Evolutionary conservation across 64 coral and sea anemone genomes (phyloP), one percentile per base, ranked within the genome.

Genomic region (Porites lutea): DNA sequence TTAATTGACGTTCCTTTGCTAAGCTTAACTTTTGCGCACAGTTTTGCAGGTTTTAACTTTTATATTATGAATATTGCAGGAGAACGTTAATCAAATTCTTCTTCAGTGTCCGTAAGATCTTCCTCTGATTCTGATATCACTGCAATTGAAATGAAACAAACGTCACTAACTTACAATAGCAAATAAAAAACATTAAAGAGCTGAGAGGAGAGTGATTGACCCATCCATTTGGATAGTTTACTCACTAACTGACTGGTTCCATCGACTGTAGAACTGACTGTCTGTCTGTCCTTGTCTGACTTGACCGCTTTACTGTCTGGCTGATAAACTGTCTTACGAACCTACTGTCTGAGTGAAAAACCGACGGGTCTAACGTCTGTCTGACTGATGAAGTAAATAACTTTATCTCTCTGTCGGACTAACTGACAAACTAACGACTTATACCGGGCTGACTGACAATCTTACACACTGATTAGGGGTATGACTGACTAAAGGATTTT

Each of bases 51-150:
- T 37, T 37, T 37, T 37, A 37, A 37, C 27, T 37, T 37, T 37
- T 37, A 37, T 37, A 37, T 37, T 37, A 37, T 37, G 27, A 37
- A 37, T 37, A 37, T 37, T 37, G 27, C 0, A 37, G 27, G 27
- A 74, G 13, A 74, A 13, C 52, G 49, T 19, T 23, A 49, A 84
- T 68, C 64, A 51, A 22, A 68, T 48, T 92, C 90, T 2, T 86
- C 81, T 46, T 83, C 90, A 20, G 6, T 86, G 27, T 78, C 90
- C 49, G 82, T 51, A 27, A 86, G 82, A 78, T 86, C 82, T 73
- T 92, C 82, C 8, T 92, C 82, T 19, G 74, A 86, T 62, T 92
- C 90, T 23, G 90, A 92, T 7, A 82, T 59, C 86, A 92, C 90
- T 92, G 69, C 18, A 92, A 92, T 18, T 16, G 13, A 76, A 65